These are phyloP conservation scores for Hippasteria phrygiana DNA, from an alignment of 53 echinoderm and acorn worm genomes.

Conservation along the genomic window DNA sequence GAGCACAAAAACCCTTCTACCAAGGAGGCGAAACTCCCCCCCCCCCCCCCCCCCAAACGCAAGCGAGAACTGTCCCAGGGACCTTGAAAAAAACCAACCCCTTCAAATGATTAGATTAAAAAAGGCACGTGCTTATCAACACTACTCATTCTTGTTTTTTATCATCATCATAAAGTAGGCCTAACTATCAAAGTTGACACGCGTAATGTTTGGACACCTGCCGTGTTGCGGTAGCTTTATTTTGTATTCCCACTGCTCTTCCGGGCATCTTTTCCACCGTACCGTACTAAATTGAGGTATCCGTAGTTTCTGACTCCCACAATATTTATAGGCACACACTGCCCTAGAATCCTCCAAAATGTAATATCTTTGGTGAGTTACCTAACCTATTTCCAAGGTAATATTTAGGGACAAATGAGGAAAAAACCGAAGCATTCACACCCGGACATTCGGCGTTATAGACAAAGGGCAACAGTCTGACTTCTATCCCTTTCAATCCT, in stretches of 20 bases:
- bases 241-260: neutral
- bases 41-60: neutral
- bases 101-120: neutral
- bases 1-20: neutral
- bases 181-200: neutral
- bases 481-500: no score
- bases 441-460: no score
- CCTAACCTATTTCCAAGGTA: no score
- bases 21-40: neutral
- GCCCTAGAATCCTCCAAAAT: no score
- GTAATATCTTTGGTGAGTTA: no score
- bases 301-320: no score
- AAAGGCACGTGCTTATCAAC: neutral
- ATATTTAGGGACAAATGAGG: no score
- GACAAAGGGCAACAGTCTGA: no score
- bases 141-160: neutral
- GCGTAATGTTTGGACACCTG: slow-evolving; percentile 2
- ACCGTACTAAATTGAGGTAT: no score
- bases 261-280: no score
- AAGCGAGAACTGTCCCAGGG: neutral
- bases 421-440: no score
- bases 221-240: neutral
- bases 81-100: neutral
- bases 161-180: neutral
- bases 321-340: no score